Percentiles rank a stretch among this genome's conserved stretches.
These are phyloP conservation scores for Orientallactaga bullata DNA, from an alignment of 2,113 vertebrate genomes.

Conservation along the genomic window DNA sequence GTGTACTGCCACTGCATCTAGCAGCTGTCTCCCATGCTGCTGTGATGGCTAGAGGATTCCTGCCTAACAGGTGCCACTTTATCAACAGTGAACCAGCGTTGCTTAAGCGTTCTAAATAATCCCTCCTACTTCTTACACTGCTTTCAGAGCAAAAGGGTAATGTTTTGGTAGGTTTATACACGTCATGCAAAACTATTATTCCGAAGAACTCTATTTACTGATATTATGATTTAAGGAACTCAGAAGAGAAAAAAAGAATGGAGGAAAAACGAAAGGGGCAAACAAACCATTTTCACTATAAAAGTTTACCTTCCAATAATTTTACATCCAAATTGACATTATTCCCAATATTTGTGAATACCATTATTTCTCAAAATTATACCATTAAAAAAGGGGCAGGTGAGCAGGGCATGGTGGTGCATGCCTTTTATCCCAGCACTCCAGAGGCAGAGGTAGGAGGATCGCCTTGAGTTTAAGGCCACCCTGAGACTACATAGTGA, in stretches of 20 bases:
- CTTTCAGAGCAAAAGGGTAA: background rate
- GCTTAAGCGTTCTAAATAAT: background rate
- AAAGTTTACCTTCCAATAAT: background rate
- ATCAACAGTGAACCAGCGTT: background rate
- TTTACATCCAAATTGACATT: background rate
- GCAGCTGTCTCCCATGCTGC: background rate
- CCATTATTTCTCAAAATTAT: background rate
- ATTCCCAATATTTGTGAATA: background rate
- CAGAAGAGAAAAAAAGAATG: background rate
- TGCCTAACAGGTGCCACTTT: background rate
- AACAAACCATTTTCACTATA: background rate
- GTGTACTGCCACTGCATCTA: background rate
- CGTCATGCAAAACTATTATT: background rate
- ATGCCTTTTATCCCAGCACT: too few relatives aligned
- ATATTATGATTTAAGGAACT: background rate
- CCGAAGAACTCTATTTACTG: background rate
- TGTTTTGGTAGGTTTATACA: background rate
- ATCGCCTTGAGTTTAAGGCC: too few relatives aligned
- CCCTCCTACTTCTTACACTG: background rate
- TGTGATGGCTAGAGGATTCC: background rate
- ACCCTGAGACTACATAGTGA: too few relatives aligned
- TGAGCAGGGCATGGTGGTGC: background rate
- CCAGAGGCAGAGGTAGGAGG: too few relatives aligned
- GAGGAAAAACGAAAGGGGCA: background rate
- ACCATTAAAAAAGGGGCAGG: background rate